Evolutionary conservation across 1,140 invertebrate genomes (phyloP), one percentile per base, ranked within the genome.

Genomic region (Calliphora vicina): DNA sequence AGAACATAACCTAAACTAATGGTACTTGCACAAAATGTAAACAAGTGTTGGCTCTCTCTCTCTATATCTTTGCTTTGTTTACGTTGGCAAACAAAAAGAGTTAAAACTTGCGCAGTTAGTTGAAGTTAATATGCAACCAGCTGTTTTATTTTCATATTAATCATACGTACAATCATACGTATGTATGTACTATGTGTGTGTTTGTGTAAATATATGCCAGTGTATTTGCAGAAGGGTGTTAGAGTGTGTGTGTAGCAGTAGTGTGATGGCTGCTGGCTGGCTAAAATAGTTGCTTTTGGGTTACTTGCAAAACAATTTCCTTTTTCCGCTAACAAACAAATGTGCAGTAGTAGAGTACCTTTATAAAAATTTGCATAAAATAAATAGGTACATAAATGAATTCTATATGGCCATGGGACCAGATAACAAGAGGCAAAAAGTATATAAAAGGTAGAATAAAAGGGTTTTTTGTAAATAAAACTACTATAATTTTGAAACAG

Each of bases 281-380:
- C 35, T 35, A 35, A 8, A 35, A 35, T 35, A 8, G 35, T 35
- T 35, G 6, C 10, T 35, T 5, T 67, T 67, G 61, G 23, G 61
- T 67, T 67, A 67, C 61, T 67, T 67, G 61, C 61, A 67, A 67
- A 67, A 67, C 61, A 67, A 67, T 67, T 67, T 67, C 61, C 61
- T 67, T 67, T 67, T 67, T 67, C 61, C 61, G 61, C 61, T 67
- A 50, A n/a, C 45, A 10, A 15, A 50, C 45, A 50, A 50, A 50
- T 12, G 45, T 50, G 45, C 45, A 50, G 45, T 50, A 35, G 35
- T 35, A 35, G 6, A 35, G 35, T 35, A 50, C 45, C 17, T 50
- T 50, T 50, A 50, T 50, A n/a, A 15, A 10, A 50, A 50, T 50
- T 50, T 50, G 45, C 45, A 50, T 50, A 50, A 50, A 50, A n/a